These are phyloP conservation scores for Geotrypetes seraphini DNA, from an alignment of 2,797 vertebrate species.

Conservation along the genomic window DNA sequence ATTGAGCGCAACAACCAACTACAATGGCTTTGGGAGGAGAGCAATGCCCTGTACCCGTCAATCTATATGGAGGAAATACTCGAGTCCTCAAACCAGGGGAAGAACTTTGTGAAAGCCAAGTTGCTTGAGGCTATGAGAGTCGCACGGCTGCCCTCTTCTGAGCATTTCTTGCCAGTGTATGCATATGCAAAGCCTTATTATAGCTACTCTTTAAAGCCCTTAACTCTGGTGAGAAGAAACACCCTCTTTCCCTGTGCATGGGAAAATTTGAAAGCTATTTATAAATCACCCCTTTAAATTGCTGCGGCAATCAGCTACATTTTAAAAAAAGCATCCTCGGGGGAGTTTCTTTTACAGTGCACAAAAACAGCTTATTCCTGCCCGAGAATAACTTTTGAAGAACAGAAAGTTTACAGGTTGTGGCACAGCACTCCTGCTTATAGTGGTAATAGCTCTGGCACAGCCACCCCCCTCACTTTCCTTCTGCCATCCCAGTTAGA, in stretches of 20 bases:
- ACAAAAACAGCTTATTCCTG: too few species aligned
- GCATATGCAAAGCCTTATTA: accelerated
- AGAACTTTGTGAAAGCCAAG: slow-evolving; percentile 17
- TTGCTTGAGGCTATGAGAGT: neutral
- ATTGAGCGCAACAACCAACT: slow-evolving; percentile 14
- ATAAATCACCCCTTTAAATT: too few species aligned
- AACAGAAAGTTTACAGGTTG: too few species aligned
- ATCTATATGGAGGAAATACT: slow-evolving; percentile 19
- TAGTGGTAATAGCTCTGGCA: too few species aligned
- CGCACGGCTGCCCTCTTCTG: neutral
- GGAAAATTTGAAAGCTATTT: too few species aligned
- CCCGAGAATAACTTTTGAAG: too few species aligned
- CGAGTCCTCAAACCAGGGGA: slow-evolving; percentile 3
- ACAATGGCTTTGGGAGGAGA: slow-evolving; percentile 23
- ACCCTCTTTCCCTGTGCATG: slow-evolving; percentile 4
- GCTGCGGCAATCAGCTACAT: too few species aligned
- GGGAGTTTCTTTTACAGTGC: too few species aligned
- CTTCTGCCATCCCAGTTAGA: too few species aligned
- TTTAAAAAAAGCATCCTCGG: too few species aligned
- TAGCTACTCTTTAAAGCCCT: neutral
- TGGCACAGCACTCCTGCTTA: too few species aligned
- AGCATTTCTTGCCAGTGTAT: neutral
- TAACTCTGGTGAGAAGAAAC: neutral
- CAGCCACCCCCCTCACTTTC: too few species aligned
- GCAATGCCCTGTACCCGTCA: slow-evolving; percentile 20